Base-by-base conservation (phyloP, 2,113 vertebrate genomes). In the Colius striatus region DNA sequence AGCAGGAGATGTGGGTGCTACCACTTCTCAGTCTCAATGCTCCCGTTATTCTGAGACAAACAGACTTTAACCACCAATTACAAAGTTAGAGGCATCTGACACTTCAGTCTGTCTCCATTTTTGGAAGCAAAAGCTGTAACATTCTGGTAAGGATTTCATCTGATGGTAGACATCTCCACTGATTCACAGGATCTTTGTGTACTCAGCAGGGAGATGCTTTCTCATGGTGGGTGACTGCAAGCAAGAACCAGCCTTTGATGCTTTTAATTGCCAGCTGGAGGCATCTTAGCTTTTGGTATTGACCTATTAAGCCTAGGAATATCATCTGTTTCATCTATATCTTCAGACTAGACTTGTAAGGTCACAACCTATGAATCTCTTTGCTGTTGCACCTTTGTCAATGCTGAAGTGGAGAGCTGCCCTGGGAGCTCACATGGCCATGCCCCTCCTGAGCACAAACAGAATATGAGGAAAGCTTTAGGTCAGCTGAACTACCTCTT, bases 401-500 rank as follows among this genome's bases (percentile, higher is more conserved):
- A 0, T 0, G 36, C 58, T 32, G 87, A 29, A n/a, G 54, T 3
- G 2, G n/a, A 17, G 41, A 55, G n/a, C 29, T 63, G 45, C 53
- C 53, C 82, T 1, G 16, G 29, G 10, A 15, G 30, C 63, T 53
- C 2, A 0, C n/a, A 29, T 26, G 54, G 62, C 83, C 8, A 1
- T 21, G 87, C 12, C 22, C 45, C 68, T 34, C 21, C 51, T 2
- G 2, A 14, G 36, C 27, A 7, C 2, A 8, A 6, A 5, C 16
- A n/a, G 61, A 5, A 7, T 27, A 7, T 32, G 57, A 22, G 36
- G 36, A 21, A 32, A 50, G 53, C n/a, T n/a, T n/a, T n/a, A n/a
- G n/a, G n/a, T n/a, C n/a, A n/a, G n/a, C 74, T n/a, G 29, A 32
- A 14, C 3, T 1, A 4, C 36, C 26, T 1, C 2, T 2, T 36